A percentile compares a stretch with the other conserved stretches of the same genome.
These are phyloP conservation scores for Microcebus lehilahytsara DNA, from an alignment of 2,113 vertebrate genomes.

Conservation along the genomic window DNA sequence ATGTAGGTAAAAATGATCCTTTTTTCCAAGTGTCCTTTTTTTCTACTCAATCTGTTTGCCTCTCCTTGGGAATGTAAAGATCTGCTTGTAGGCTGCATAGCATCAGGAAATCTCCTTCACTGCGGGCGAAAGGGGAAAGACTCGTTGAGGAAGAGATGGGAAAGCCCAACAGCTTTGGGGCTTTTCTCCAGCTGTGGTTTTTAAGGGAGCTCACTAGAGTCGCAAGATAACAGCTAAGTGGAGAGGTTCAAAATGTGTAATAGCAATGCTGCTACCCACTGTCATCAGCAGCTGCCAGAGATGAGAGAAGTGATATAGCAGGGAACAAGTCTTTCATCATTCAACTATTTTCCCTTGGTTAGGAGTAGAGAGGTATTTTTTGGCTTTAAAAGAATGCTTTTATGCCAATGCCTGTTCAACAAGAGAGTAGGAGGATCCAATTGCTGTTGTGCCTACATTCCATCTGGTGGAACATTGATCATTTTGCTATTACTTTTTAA, in stretches of 20 bases:
- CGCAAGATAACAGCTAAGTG: not conserved
- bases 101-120: not conserved
- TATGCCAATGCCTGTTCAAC: not conserved
- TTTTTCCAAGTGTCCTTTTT: not conserved
- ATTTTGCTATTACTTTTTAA: not conserved
- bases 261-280: not conserved
- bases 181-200: not conserved
- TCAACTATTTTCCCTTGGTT: not conserved
- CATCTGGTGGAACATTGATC: not conserved
- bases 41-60: not conserved
- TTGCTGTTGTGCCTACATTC: not conserved
- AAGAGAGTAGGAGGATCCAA: not conserved
- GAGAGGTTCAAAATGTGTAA: not conserved
- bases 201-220: not conserved
- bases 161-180: not conserved
- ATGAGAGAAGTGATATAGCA: not conserved
- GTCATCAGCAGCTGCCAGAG: not conserved
- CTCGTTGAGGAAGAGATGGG: not conserved
- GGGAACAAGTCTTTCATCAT: not conserved
- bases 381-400: slow-evolving; percentile 1
- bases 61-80: not conserved
- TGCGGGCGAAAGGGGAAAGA: not conserved
- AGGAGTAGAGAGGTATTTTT: not conserved
- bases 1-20: not conserved
- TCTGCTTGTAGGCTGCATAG: not conserved